phyloP scores from a whole-genome alignment of 2,797 vertebrate species.

The Pseudotriccus pelzelni region DNA sequence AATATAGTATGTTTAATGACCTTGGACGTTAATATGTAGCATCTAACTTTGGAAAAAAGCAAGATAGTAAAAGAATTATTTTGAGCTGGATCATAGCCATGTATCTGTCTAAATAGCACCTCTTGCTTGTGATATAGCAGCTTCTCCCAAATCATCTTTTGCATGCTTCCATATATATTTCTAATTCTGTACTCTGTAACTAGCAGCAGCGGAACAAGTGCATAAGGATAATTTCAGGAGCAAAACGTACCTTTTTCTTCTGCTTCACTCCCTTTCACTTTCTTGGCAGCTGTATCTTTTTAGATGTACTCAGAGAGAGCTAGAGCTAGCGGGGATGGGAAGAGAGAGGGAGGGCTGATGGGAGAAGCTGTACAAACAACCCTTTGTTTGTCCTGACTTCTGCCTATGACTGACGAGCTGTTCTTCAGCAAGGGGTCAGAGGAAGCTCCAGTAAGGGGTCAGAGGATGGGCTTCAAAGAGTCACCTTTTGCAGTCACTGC shows the following conservation, averaged over 20 bases:
- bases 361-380: constrained; percentile 56
- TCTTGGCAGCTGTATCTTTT: constrained; percentile 52
- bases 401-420: not conserved
- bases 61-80: not conserved
- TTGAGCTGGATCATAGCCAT: not conserved
- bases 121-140: not conserved
- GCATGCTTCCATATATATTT: not conserved
- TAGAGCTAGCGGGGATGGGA: not conserved
- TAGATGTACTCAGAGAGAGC: constrained; percentile 31
- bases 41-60: not conserved
- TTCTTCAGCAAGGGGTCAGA: not conserved
- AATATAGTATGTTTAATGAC: not conserved
- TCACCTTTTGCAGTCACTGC: not conserved
- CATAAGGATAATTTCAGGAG: constrained; percentile 28
- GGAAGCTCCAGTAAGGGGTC: not conserved
- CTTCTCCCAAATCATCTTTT: not conserved
- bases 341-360: constrained; percentile 54
- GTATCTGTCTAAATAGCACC: not conserved
- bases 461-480: not conserved
- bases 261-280: constrained; percentile 36
- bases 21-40: not conserved
- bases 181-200: not conserved
- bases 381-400: constrained; percentile 66
- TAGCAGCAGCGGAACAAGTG: constrained; percentile 4
- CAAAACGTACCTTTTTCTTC: constrained; percentile 59